A percentile compares a stretch with the other conserved stretches of the same genome.
These are phyloP conservation scores for Tympanoctomys barrerae DNA, from an alignment of 2,797 vertebrate species.

Conservation along the genomic window DNA sequence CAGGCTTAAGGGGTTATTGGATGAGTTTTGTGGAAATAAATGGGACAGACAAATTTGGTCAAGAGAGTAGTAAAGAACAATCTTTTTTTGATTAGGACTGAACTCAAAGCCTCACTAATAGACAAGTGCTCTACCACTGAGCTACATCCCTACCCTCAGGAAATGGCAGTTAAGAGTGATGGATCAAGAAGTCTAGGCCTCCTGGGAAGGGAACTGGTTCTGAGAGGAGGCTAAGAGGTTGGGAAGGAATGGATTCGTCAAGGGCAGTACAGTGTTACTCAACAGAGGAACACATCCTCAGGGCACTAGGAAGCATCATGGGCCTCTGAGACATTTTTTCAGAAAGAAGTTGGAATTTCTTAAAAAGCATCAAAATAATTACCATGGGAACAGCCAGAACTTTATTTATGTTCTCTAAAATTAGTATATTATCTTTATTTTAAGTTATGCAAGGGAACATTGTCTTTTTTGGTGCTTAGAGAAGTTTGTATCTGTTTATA, in stretches of 20 bases:
- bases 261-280: not conserved
- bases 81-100: not conserved
- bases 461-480: constrained; percentile 49
- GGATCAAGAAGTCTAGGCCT: not conserved
- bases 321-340: not conserved
- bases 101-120: not conserved
- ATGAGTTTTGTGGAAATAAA: constrained; percentile 19
- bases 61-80: not conserved
- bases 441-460: constrained; percentile 51
- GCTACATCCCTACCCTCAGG: not conserved
- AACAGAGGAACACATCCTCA: not conserved
- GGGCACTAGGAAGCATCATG: not conserved
- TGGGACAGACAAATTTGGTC: not conserved
- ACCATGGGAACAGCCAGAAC: constrained; percentile 56
- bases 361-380: constrained; percentile 43
- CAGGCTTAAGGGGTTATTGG: not conserved
- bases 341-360: not conserved
- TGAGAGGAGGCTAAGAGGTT: not conserved
- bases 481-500: too few species aligned
- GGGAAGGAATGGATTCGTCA: not conserved
- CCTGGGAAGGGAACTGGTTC: not conserved
- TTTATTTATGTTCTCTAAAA: constrained; percentile 72
- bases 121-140: not conserved
- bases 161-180: not conserved
- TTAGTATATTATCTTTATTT: constrained; percentile 72